Evolutionary conservation across 2,888 invertebrate species (phyloP).

Genomic region (Harpalus rufipes): DNA sequence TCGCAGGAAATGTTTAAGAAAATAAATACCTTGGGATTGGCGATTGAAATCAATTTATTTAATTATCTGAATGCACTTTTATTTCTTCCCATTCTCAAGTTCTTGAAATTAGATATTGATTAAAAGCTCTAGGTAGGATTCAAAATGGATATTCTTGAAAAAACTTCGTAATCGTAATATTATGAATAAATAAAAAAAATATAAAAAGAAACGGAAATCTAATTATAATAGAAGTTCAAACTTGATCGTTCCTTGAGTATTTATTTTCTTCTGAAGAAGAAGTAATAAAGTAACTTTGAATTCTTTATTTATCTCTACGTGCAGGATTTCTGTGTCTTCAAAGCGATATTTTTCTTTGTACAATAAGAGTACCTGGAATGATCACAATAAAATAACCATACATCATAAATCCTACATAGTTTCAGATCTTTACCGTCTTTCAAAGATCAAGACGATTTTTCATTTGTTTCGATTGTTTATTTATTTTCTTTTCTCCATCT

Average conservation of each 20-base stretch:
- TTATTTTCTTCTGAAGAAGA: not conserved
- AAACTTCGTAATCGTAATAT: not conserved
- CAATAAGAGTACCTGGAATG: slow-evolving; percentile 9
- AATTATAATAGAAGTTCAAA: not conserved
- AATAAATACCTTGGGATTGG: not conserved
- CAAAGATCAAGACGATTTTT: too few relatives aligned
- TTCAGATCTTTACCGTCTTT: not conserved
- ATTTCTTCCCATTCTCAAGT: not conserved
- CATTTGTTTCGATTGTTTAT: too few relatives aligned
- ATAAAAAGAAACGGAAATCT: not conserved
- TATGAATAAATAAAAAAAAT: not conserved
- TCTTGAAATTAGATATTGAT: not conserved
- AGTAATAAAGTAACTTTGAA: slow-evolving; percentile 2
- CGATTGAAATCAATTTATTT: not conserved
- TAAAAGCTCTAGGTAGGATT: not conserved
- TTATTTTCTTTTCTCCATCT: too few relatives aligned
- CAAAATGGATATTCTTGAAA: not conserved
- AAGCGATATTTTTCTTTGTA: slow-evolving; percentile 7
- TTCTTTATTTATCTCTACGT: not conserved
- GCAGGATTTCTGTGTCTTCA: not conserved
- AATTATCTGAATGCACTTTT: not conserved
- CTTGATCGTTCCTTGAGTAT: not conserved
- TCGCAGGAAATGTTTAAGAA: not conserved
- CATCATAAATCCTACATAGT: not conserved
- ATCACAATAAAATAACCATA: slow-evolving; percentile 34